Evolutionary conservation across 2,113 vertebrate genomes (phyloP), one percentile per base, ranked within the genome.

Genomic region (Pungitius pungitius): DNA sequence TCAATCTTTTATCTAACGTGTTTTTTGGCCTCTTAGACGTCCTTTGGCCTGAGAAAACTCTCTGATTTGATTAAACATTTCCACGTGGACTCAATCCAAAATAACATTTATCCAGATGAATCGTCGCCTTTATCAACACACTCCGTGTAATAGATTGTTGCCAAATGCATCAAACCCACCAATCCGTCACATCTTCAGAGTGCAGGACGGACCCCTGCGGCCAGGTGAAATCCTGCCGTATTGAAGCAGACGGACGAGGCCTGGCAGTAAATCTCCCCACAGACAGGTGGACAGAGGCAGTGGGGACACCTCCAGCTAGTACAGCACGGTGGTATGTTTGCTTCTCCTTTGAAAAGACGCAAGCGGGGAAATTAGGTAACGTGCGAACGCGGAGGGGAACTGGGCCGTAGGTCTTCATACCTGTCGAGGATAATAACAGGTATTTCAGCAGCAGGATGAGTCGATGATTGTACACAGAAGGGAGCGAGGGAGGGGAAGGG

Each of bases 341-440:
- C 82, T 24, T 18, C 26, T 47, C 42, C 18, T 64, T 47, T 64
- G 60, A 62, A 62, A 62, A 52, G 22, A 52, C 24, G 12, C 22
- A 14, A 52, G 12, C 13, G 18, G 43, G 26, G 42, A 49, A 64
- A 64, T 49, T n/a, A 64, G 61, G 42, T 14, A 57, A 80, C 68
- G 60, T 58, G 79, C 59, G 77, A 51, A 77, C 74, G 64, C 20
- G 56, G 47, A 70, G 33, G 24, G 52, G 74, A 56, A 66, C 73
- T 24, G n/a, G 73, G 73, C 24, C 56, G 81, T 64, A 65, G 75
- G 77, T 86, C 81, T 72, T 84, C 87, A 85, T 87, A 85, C 86
- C 85, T 88, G 80, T 72, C 18, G 18, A 9, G 70, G 68, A 78
- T 90, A 91, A 91, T 90, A 73, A 90, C 87, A 87, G 85, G 82